These are phyloP conservation scores for Rousettus madagascariensis DNA, from an alignment of 2,797 vertebrate species.

Conservation along the genomic window DNA sequence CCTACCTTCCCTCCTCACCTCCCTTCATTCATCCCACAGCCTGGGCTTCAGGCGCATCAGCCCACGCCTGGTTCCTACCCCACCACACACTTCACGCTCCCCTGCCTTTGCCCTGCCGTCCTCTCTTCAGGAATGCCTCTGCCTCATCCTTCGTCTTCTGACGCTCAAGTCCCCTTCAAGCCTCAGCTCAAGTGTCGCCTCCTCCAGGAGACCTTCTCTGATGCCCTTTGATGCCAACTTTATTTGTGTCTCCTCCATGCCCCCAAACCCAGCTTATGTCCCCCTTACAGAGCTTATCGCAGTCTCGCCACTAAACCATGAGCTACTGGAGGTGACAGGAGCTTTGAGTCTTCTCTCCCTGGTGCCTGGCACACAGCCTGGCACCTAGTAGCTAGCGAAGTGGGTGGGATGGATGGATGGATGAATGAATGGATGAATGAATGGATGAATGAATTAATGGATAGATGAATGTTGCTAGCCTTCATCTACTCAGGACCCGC, in stretches of 20 bases:
- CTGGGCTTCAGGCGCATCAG: background rate
- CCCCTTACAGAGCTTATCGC: background rate
- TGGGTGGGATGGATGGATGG: fast-evolving
- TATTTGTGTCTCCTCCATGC: background rate
- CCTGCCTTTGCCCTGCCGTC: background rate
- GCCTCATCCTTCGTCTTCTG: background rate
- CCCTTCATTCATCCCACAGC: background rate
- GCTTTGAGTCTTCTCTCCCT: background rate
- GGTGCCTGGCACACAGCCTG: fast-evolving
- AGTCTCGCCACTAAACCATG: fast-evolving
- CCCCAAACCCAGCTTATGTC: background rate
- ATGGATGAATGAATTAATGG: background rate
- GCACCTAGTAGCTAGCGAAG: fast-evolving
- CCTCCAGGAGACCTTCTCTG: background rate
- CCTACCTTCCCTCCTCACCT: background rate
- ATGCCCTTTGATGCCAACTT: background rate
- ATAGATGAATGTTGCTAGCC: too few species aligned
- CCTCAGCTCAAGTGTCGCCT: background rate
- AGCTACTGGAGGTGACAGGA: background rate
- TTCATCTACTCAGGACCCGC: background rate
- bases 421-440: background rate
- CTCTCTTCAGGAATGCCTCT: background rate
- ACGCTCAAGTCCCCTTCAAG: background rate
- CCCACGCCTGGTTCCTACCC: background rate
- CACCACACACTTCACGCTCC: background rate